Evolutionary conservation across 2,797 vertebrate species (phyloP).

Genomic region (Macropodus opercularis): DNA sequence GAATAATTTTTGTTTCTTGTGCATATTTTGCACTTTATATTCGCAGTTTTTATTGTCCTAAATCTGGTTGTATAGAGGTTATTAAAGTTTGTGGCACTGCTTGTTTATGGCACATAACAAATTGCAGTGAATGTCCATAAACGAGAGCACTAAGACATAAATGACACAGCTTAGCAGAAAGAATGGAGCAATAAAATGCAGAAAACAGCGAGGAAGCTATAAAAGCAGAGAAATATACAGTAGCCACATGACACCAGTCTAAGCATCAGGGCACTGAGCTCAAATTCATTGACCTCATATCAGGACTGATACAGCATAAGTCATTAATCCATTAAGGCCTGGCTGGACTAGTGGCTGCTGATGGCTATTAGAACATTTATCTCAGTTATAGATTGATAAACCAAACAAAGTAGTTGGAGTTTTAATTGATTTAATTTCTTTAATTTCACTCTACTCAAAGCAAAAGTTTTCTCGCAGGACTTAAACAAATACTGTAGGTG

Average conservation of each 20-base stretch:
- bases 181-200: constrained; percentile 2
- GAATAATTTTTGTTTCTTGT: neutral
- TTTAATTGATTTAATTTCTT: too few species aligned
- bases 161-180: neutral
- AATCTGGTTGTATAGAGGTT: neutral
- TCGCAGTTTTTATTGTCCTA: neutral
- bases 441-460: too few species aligned
- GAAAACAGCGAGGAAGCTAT: neutral
- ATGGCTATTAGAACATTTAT: too few species aligned
- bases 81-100: neutral
- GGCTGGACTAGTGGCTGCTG: too few species aligned
- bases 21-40: neutral
- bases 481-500: too few species aligned
- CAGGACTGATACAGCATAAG: neutral
- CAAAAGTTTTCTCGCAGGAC: too few species aligned
- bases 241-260: too few species aligned
- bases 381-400: too few species aligned
- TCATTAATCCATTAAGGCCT: neutral
- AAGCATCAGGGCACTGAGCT: neutral
- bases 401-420: too few species aligned
- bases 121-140: neutral
- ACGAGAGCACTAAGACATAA: neutral
- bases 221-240: neutral
- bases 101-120: neutral
- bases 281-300: neutral